Evolutionary conservation across 2,888 invertebrate genomes (phyloP).

Genomic region (Panopea generosa): DNA sequence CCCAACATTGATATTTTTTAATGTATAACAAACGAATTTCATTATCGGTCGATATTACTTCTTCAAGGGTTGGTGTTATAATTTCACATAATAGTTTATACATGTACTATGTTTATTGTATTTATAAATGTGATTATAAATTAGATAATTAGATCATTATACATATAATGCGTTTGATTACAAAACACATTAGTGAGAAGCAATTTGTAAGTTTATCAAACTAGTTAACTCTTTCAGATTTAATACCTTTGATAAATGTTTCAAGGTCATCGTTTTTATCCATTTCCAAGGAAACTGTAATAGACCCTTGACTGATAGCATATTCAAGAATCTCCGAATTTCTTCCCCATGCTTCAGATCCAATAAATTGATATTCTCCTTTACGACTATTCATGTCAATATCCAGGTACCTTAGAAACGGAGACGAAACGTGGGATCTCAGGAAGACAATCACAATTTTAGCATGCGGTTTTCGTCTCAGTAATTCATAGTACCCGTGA

Average conservation of each 20-base stretch:
- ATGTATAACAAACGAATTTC: no score
- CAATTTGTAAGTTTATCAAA: no score
- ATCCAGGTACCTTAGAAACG: conserved; percentile 24
- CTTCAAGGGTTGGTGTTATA: no score
- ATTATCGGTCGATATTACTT: no score
- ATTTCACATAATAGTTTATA: no score
- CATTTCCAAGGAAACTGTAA: conserved; percentile 46
- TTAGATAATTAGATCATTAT: no score
- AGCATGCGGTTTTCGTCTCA: conserved; percentile 42
- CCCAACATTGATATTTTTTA: no score
- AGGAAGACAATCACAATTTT: conserved; percentile 52
- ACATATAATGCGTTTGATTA: no score
- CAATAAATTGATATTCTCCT: conserved; percentile 55
- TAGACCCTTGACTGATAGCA: conserved; percentile 30
- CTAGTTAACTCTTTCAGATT: no score
- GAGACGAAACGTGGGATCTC: conserved; percentile 39
- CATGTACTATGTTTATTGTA: no score
- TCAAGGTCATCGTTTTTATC: conserved; percentile 23
- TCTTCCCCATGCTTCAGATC: conserved; percentile 50
- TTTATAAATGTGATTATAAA: no score
- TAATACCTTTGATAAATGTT: conserved; percentile 19
- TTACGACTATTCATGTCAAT: conserved; percentile 24
- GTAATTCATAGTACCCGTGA: conserved; percentile 14
- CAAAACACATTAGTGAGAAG: no score
- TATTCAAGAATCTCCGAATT: conserved; percentile 32